Evolutionary conservation across 2,113 vertebrate species (phyloP).

Genomic region (Callipepla californica): DNA sequence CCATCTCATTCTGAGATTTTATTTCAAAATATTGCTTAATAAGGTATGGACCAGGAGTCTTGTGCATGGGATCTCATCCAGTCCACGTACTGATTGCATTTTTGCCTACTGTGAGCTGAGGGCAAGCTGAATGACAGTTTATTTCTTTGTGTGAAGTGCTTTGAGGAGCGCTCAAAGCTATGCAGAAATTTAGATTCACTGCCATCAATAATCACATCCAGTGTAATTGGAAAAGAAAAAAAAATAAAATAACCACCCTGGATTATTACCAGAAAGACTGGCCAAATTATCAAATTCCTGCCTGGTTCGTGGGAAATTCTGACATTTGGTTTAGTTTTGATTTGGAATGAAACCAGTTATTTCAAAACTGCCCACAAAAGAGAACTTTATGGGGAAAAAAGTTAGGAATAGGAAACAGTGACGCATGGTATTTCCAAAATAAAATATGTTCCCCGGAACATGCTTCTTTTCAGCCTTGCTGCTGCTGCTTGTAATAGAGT

Average conservation of each 20-base stretch:
- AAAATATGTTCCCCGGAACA: neutral
- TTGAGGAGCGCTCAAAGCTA: neutral
- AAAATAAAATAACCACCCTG: neutral
- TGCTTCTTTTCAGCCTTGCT: conserved; percentile 11
- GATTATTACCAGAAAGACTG: conserved; percentile 30
- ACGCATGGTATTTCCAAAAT: conserved; percentile 54
- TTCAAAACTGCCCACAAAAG: conserved; percentile 54
- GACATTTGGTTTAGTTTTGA: conserved; percentile 55
- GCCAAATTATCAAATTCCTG: conserved; percentile 40
- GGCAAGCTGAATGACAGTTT: neutral
- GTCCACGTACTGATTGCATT: neutral
- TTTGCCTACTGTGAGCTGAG: neutral
- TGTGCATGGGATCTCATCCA: neutral
- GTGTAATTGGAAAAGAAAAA: neutral
- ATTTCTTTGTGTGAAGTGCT: neutral
- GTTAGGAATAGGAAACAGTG: conserved; percentile 67
- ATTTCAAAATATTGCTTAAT: neutral
- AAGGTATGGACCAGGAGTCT: neutral
- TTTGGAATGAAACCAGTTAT: conserved; percentile 25
- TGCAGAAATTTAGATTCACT: neutral
- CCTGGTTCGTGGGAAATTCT: conserved; percentile 65
- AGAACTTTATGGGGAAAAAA: conserved; percentile 47
- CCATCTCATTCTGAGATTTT: neutral
- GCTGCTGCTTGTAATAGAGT: neutral
- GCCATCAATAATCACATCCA: neutral